Evolutionary conservation across 2,888 invertebrate genomes (phyloP), one percentile per base, ranked within the genome.

Genomic region (Cheilosia variabilis): DNA sequence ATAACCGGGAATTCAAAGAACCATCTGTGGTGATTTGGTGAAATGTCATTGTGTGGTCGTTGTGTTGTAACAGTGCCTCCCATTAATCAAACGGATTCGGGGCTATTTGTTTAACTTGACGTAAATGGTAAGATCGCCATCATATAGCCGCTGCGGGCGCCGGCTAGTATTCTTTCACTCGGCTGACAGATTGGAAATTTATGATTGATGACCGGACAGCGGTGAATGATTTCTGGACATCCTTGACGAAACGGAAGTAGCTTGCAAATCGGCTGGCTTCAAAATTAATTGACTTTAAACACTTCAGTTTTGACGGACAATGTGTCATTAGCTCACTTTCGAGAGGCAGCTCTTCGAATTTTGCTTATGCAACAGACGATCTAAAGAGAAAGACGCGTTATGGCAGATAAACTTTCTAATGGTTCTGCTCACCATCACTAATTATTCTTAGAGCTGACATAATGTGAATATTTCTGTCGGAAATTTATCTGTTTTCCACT

Each of bases 391-490:
- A 47, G n/a, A 24, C 13, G 24, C 7, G 3, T 52, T 52, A 13
- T 17, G 24, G 52, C 52, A 17, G 22, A 24, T 52, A 24, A 52
- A 52, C 52, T 52, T 52, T 52, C 52, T 52, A 52, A 24, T 24
- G 52, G 22, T 15, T 24, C 13, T 24, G 13, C 9, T 4, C 19
- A 52, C 15, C 52, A 24, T 24, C 10, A 24, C 6, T 17, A 45
- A 45, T 45, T 7, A 45, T 45, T 9, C 9, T 47, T 9, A 17
- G 2, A 6, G 45, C 45, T 6, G 37, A 37, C 37, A 13, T 37
- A 37, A 37, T 37, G 13, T 13, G 13, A 13, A 2, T 9, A 2
- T 9, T 9, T 37, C 0, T 37, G 37, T 4, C 1, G 37, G 37
- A 3, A 37, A 37, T 37, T 37, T 37, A 37, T 0, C 10, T 34